phyloP scores from a whole-genome alignment of 2,797 vertebrate genomes.

The Chromis chromis region DNA sequence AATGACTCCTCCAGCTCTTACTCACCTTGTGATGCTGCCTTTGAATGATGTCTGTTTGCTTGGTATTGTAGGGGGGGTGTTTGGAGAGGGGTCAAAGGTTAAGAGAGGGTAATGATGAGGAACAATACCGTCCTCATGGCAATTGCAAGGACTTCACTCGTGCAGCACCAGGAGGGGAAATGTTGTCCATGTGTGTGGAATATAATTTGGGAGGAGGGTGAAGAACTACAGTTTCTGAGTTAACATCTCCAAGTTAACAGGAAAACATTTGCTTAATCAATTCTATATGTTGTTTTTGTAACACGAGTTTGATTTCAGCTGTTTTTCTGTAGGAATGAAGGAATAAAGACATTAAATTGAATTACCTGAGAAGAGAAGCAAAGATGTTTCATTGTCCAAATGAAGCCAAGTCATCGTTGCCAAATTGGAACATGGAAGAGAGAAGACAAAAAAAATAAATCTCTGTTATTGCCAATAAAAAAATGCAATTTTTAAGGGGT shows the following conservation, averaged over 20 bases:
- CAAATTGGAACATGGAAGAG: constrained; percentile 44
- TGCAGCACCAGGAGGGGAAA: background rate
- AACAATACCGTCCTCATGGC: background rate
- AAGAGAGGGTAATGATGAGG: constrained; percentile 38
- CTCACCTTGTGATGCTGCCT: constrained; percentile 34
- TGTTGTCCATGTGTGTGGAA: background rate
- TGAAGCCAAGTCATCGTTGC: constrained; percentile 11
- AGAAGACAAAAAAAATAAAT: constrained; percentile 24
- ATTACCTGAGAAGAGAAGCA: constrained; percentile 66
- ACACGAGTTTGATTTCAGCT: background rate
- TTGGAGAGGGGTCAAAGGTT: constrained; percentile 34
- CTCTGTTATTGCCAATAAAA: constrained; percentile 12
- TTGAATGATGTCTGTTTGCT: constrained; percentile 20
- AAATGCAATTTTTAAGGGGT: background rate
- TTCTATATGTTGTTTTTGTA: background rate
- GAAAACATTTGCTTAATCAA: background rate
- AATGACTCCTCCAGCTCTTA: constrained; percentile 8
- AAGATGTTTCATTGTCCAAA: constrained; percentile 23
- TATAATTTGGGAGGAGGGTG: background rate
- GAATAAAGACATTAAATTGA: constrained; percentile 7
- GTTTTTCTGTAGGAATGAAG: background rate
- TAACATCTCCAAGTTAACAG: background rate
- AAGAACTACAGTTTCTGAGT: background rate
- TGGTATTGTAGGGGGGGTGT: constrained; percentile 4
- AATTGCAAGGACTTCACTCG: background rate